Conservation (phyloP, 2,113 vertebrate species). For the Pipa parva region DNA sequence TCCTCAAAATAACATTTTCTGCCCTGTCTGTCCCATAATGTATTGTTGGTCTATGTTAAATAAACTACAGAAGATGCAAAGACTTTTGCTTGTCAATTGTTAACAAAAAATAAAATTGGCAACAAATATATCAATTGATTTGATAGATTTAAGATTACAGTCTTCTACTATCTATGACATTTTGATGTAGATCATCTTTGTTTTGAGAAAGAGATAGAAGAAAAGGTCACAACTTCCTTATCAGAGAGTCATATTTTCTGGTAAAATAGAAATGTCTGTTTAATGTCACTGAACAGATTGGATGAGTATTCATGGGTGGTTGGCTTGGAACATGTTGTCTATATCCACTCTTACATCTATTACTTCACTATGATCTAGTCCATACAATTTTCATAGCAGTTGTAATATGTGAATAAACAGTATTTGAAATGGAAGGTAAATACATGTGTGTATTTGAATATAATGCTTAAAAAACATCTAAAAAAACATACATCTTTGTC, state of each 20-base stretch:
- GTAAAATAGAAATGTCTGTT: slow-evolving; percentile 66
- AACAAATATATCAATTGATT: slow-evolving; percentile 53
- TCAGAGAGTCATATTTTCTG: slow-evolving; percentile 57
- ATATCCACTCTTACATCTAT: slow-evolving; percentile 41
- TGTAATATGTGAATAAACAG: too few relatives aligned
- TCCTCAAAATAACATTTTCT: too few relatives aligned
- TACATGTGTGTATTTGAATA: too few relatives aligned
- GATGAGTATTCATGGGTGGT: slow-evolving; percentile 51
- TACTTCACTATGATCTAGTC: slow-evolving; percentile 41
- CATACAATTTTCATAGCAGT: too few relatives aligned
- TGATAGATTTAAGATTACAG: slow-evolving; percentile 60
- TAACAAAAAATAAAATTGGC: slow-evolving; percentile 34
- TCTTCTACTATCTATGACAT: slow-evolving; percentile 56
- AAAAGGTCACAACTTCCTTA: slow-evolving; percentile 63
- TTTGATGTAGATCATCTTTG: slow-evolving; percentile 60
- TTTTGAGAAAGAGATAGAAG: slow-evolving; percentile 49
- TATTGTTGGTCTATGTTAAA: accelerated
- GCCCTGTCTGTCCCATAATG: not conserved
- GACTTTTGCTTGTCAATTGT: slow-evolving; percentile 32
- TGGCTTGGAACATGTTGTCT: slow-evolving; percentile 47
- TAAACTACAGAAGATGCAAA: slow-evolving; percentile 18
- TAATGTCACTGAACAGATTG: slow-evolving; percentile 62
- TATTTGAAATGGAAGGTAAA: too few relatives aligned
- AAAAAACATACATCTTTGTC: too few relatives aligned
- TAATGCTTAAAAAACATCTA: too few relatives aligned